Base-by-base conservation (phyloP, 2,888 invertebrate species). In the Amblyjoppa fuscipennis region DNA sequence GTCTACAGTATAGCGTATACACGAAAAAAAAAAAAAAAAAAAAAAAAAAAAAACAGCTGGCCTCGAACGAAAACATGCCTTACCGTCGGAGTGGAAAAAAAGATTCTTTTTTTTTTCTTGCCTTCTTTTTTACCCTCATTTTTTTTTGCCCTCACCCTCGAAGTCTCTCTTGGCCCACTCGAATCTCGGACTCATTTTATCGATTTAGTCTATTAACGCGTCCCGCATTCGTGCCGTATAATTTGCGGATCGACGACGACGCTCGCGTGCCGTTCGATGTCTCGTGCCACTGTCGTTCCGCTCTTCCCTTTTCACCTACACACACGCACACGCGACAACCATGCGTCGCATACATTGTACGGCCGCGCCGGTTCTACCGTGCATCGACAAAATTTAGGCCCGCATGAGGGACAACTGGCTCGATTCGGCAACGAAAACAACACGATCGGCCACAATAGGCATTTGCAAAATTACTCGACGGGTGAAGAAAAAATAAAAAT, bases 151-250 rank as follows among this genome's bases (percentile, higher is more conserved):
- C 78, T 59, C 31, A 16, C 28, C 41, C 68, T 69, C 56, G 16
- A 9, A 71, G 51, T 51, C 61, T 45, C 11, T 28, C 45, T 68
- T 78, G 81, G 80, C 83, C 81, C 81, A 84, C 84, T 82, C 76
- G 71, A 87, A 87, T 87, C 84, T 82, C 76, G 79, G 79, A 75
- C 85, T 73, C 85, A 84, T 83, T 84, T 83, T 84, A 84, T 86
- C 86, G 87, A 87, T 87, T 86, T 83, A 87, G 64, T 83, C 83
- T 78, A 85, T 83, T 83, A 83, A 83, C 84, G 79, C 78, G 83
- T 79, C 84, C 83, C 84, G 84, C 81, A 86, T 87, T 85, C 68
- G 71, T 49, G 53, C 78, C 73, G 82, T 86, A 81, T 83, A 87
- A 85, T 86, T 87, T 86, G 53, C 78, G 83, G 79, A 87, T 86